Base-by-base conservation (phyloP, 2,888 invertebrate species). In the Nomada goodeniana region DNA sequence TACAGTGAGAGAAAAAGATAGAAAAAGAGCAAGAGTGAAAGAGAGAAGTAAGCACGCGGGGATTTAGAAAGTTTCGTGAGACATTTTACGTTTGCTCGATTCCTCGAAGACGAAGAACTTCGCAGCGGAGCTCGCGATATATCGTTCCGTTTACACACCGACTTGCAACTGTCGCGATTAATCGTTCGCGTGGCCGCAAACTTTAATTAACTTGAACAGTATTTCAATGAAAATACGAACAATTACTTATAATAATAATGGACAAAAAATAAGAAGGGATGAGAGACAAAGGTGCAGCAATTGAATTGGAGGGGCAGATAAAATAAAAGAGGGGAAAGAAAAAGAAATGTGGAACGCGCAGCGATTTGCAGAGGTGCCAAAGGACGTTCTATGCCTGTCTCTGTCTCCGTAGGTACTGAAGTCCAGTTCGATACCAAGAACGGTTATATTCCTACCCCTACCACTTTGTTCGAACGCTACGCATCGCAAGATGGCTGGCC, bases 381-480 rank as follows among this genome's bases (percentile, higher is more conserved):
- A 80, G 77, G 74, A 83, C 82, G 79, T 83, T 81, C 79, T 85
- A 80, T 86, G 79, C 83, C 78, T 87, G 80, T 83, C 87, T 87
- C 87, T 87, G 80, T 85, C 87, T 85, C 87, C 82, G 90, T 91
- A 88, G 88, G 89, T 88, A 92, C 92, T 92, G 92, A 91, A 91
- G 90, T 90, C 80, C 87, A 89, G 90, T 92, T 92, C 92, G 91
- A 92, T 92, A 92, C 89, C 90, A 90, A 88, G 92, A 91, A 92
- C 89, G 90, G 91, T 92, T 92, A 92, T 92, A 92, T 92, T 86
- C 86, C 90, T 86, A 83, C 89, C 90, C 91, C 90, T 87, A 88
- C 90, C 84, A 85, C 83, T 23, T 23, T 55, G 61, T 65, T 50
- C 73, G 65, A 73, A 77, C 69, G 59, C 76, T 82, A 80, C 81